A percentile compares a stretch with the other conserved stretches of the same genome.
These are phyloP conservation scores for Geophilus truncorum DNA, from an alignment of 2,888 invertebrate genomes.

Conservation along the genomic window DNA sequence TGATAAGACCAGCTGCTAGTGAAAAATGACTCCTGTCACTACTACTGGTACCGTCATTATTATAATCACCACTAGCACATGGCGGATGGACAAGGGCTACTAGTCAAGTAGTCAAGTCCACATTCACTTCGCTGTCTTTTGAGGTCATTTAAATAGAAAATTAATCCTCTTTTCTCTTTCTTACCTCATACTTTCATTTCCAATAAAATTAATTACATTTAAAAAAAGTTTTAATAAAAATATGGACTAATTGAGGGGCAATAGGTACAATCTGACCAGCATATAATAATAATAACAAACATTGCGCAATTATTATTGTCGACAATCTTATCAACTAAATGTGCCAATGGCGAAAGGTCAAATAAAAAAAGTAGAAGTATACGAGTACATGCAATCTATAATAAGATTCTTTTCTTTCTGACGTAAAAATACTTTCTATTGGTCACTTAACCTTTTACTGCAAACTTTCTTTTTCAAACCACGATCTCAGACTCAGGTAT, in stretches of 20 bases:
- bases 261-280: too few species aligned
- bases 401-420: neutral
- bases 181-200: neutral
- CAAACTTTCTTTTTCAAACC: too few species aligned
- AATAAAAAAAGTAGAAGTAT: neutral
- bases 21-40: neutral
- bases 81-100: neutral
- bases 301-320: neutral
- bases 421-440: neutral
- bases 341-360: neutral
- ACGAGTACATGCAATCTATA: too few species aligned
- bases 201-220: too few species aligned
- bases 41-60: neutral
- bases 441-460: neutral
- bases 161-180: neutral
- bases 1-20: neutral
- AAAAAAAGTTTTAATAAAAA: too few species aligned
- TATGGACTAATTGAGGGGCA: too few species aligned
- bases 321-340: too few species aligned
- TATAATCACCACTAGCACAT: neutral
- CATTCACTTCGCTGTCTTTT: neutral
- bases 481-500: too few species aligned
- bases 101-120: neutral
- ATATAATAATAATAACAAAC: too few species aligned
- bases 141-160: neutral